These are phyloP conservation scores for Melitaea cinxia DNA, from an alignment of 1,140 invertebrate genomes.

Conservation along the genomic window DNA sequence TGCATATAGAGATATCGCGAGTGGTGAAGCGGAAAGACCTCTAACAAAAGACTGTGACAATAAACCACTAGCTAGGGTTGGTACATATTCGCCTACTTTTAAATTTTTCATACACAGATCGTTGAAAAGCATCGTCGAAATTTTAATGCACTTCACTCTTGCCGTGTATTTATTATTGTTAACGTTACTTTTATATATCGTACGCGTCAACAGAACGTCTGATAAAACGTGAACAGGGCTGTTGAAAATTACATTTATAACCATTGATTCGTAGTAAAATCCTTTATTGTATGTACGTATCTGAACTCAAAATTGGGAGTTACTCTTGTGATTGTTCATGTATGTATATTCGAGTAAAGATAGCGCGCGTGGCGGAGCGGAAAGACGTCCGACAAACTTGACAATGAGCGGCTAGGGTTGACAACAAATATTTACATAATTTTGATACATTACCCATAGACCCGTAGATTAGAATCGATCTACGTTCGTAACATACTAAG, in stretches of 20 bases:
- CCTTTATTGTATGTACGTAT: neutral
- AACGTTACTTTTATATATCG: neutral
- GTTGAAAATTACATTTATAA: neutral
- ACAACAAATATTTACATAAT: slow-evolving; percentile 39
- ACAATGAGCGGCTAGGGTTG: slow-evolving; percentile 49
- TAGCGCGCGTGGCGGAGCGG: slow-evolving; percentile 13
- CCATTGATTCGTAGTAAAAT: too few relatives aligned
- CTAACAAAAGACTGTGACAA: slow-evolving; percentile 75
- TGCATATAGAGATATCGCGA: slow-evolving; percentile 55
- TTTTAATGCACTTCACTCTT: neutral
- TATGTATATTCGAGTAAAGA: slow-evolving; percentile 23
- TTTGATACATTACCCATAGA: slow-evolving; percentile 27
- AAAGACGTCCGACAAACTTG: slow-evolving; percentile 17
- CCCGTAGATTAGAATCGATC: slow-evolving; percentile 7
- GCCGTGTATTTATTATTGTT: neutral
- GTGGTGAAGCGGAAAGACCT: slow-evolving; percentile 73
- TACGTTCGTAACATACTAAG: slow-evolving; percentile 6
- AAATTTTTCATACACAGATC: neutral
- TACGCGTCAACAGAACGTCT: too few relatives aligned
- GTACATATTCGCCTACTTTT: slow-evolving; percentile 18
- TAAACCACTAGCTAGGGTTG: slow-evolving; percentile 63
- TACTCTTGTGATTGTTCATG: slow-evolving; percentile 17
- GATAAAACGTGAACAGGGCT: neutral
- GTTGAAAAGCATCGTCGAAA: neutral
- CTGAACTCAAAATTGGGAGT: slow-evolving; percentile 1